Evolutionary conservation across 2,113 vertebrate species (phyloP).

Genomic region (Tetrax tetrax): DNA sequence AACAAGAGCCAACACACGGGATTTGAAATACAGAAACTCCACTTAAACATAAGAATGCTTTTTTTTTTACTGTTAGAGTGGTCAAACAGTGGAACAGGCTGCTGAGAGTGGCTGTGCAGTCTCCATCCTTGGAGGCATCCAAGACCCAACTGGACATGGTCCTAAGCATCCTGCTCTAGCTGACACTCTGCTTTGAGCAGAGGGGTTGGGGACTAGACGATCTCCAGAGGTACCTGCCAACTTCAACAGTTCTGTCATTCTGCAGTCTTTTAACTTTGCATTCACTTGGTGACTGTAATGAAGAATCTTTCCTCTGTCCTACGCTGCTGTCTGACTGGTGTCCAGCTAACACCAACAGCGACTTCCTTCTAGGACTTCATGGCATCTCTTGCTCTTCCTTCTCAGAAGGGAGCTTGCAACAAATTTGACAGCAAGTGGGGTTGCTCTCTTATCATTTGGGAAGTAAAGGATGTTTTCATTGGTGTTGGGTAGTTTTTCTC

Average conservation of each 20-base stretch:
- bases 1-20: not conserved
- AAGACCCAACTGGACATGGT: not conserved
- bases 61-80: not conserved
- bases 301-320: not conserved
- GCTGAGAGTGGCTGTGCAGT: not conserved
- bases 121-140: not conserved
- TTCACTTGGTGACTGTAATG: not conserved
- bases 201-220: not conserved
- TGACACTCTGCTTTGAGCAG: not conserved
- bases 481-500: not conserved
- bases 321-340: not conserved
- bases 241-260: not conserved
- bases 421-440: fast-evolving
- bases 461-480: not conserved
- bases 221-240: not conserved
- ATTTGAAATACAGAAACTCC: not conserved
- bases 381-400: not conserved
- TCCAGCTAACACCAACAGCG: not conserved
- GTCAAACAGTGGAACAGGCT: not conserved
- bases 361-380: not conserved
- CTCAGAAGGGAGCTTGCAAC: not conserved
- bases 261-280: not conserved
- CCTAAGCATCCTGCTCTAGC: not conserved
- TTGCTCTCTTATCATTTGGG: not conserved
- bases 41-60: not conserved